Base-by-base conservation (phyloP, 2,113 vertebrate species). In the Callopanchax toddi region DNA sequence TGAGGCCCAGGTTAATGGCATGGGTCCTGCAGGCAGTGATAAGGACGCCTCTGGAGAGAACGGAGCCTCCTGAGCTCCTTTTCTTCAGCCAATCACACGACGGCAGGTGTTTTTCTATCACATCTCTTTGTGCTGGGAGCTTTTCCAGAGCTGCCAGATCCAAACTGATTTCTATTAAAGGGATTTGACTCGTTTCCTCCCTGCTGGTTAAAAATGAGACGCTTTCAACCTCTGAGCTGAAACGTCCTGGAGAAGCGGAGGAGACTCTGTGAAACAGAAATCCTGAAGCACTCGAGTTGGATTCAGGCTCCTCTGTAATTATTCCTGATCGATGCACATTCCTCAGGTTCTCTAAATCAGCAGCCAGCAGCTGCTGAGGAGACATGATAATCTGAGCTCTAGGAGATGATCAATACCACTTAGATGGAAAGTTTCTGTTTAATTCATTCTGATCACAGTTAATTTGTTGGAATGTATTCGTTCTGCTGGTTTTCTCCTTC, bases 11-110 rank as follows among this genome's bases (percentile, higher is more conserved):
- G 78, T 88, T 86, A 88, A 89, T 84, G 70, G 53, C 59, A 37
- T 71, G 5, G 11, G 75, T 77, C 81, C 85, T 91, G 86, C 71
- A 77, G 74, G 60, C 68, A 26, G 55, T 70, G 85, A 91, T 89
- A 89, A 90, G 82, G 79, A 63, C 3, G 60, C 62, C 81, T 74
- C 36, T 57, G 45, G 65, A 71, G 67, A 69, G 67, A n/a, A n/a
- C n/a, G n/a, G n/a, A n/a, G n/a, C n/a, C n/a, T n/a, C n/a, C n/a
- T n/a, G n/a, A 81, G 75, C 53, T 62, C 52, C 51, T 49, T 73
- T 81, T 83, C 53, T 76, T 75, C 59, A 78, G 34, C 79, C 67
- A 86, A 68, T 87, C 82, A 81, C 62, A 68, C 70, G 55, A 82
- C 72, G 75, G 73, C 78, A 85, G 84, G 60, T 76, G 67, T 77